Evolutionary conservation across 1,140 invertebrate species (phyloP), one percentile per base, ranked within the genome.

Genomic region (Holcopasites calliopsidis): DNA sequence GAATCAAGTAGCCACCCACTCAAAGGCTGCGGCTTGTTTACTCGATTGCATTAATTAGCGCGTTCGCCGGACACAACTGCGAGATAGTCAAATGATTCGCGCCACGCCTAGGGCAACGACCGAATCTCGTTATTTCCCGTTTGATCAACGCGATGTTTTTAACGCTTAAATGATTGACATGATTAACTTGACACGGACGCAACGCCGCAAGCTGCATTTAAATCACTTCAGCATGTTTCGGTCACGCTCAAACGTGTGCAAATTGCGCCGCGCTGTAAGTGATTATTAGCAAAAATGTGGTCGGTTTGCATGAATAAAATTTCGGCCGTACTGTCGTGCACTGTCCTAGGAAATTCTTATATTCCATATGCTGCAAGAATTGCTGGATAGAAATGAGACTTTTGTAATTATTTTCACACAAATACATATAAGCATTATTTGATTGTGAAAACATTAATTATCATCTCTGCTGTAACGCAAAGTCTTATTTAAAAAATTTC

Each of bases 121-220:
- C 75, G 73, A 82, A 80, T 70, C 68, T 76, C 66, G 68, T 77
- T 82, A 74, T 81, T 61, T 52, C 57, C 73, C 71, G 65, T 73
- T 82, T 82, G 79, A 85, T 85, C 83, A 80, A 78, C 82, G 61
- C 70, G 47, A 66, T 61, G 55, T 66, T 61, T 81, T 70, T 52
- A 58, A 42, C 35, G 47, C 26, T n/a, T n/a, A 66, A 70, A 52
- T 33, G 65, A 52, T 31, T 76, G 35, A 55, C 33, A n/a, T 69
- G 54, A 69, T 70, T 52, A 55, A 71, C 69, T 31, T 54, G 40
- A 49, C 21, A 40, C 54, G 38, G 6, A 57, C 35, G 6, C 1
- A 21, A 23, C 11, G 16, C 70, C 47, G 70, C 47, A 31, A 33
- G 28, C 44, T 64, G 31, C 35, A 47, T 65, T 69, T 55, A 38